phyloP scores from a whole-genome alignment of 2,888 invertebrate species.

The Xylophagus ater region DNA sequence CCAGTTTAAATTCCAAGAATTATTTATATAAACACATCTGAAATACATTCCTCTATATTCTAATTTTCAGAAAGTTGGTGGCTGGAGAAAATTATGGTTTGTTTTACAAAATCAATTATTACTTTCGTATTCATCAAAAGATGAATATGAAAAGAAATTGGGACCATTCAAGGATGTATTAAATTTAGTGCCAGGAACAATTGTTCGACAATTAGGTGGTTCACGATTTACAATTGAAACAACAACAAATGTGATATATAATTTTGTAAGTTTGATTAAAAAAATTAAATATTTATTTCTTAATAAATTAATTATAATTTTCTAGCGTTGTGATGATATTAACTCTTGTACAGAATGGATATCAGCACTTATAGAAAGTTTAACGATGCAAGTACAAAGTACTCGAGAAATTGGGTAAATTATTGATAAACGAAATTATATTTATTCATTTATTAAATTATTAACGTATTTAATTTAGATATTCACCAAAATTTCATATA shows the following conservation, averaged over 20 bases:
- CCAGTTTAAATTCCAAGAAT: no score
- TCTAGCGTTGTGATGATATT: constrained; percentile 29
- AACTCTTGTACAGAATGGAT: constrained; percentile 29
- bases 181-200: constrained; percentile 29
- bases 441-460: constrained; percentile 2
- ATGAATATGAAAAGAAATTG: constrained; percentile 29
- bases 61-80: constrained; percentile 27
- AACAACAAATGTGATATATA: constrained; percentile 27
- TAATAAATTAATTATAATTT: constrained; percentile 7
- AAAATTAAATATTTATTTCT: not conserved
- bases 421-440: not conserved
- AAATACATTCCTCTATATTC: no score
- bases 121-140: constrained; percentile 28
- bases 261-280: constrained; percentile 23
- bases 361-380: constrained; percentile 26
- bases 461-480: constrained; percentile 7
- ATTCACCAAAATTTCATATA: constrained; percentile 14
- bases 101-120: constrained; percentile 29
- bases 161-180: constrained; percentile 30
- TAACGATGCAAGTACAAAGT: constrained; percentile 17
- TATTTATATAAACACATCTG: no score
- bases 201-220: constrained; percentile 26
- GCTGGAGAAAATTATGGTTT: constrained; percentile 31
- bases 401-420: constrained; percentile 12
- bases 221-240: constrained; percentile 30